phyloP scores from a whole-genome alignment of 1,140 invertebrate species.

The Zophobas atratus region DNA sequence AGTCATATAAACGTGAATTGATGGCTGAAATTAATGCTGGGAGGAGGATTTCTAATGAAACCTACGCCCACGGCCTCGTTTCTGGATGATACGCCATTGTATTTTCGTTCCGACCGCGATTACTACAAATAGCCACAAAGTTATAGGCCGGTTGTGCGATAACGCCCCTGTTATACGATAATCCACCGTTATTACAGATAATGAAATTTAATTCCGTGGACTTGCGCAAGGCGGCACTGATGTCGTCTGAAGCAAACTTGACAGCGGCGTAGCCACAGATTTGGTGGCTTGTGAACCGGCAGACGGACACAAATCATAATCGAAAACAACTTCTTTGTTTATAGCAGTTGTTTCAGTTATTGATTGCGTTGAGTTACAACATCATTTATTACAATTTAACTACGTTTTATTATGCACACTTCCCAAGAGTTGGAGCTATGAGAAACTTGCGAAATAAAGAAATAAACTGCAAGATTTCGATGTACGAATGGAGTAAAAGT shows the following conservation, averaged over 20 bases:
- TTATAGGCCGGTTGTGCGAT: slow-evolving; percentile 40
- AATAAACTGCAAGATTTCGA: too few species aligned
- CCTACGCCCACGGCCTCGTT: slow-evolving; percentile 34
- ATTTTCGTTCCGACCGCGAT: slow-evolving; percentile 41
- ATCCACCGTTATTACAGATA: slow-evolving; percentile 35
- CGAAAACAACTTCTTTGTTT: not conserved
- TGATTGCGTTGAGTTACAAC: too few species aligned
- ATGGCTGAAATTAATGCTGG: slow-evolving; percentile 52
- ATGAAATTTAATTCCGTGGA: slow-evolving; percentile 31
- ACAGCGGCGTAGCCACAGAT: not conserved
- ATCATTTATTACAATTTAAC: too few species aligned
- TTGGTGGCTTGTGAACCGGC: too few species aligned
- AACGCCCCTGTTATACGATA: slow-evolving; percentile 29
- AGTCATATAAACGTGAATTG: slow-evolving; percentile 53
- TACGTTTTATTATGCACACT: too few species aligned
- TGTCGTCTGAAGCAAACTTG: not conserved
- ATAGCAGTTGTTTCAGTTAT: too few species aligned
- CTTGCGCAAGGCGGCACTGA: slow-evolving; percentile 7
- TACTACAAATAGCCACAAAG: slow-evolving; percentile 43
- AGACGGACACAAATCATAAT: not conserved
- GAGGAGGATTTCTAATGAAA: slow-evolving; percentile 46
- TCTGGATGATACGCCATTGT: slow-evolving; percentile 40
- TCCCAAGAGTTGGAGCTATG: too few species aligned
- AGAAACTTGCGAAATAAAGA: too few species aligned
- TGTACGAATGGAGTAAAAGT: too few species aligned